Percentiles rank a stretch among this genome's conserved stretches.
phyloP scores from a whole-genome alignment of 1,140 invertebrate genomes.

The Heliconius himera region DNA sequence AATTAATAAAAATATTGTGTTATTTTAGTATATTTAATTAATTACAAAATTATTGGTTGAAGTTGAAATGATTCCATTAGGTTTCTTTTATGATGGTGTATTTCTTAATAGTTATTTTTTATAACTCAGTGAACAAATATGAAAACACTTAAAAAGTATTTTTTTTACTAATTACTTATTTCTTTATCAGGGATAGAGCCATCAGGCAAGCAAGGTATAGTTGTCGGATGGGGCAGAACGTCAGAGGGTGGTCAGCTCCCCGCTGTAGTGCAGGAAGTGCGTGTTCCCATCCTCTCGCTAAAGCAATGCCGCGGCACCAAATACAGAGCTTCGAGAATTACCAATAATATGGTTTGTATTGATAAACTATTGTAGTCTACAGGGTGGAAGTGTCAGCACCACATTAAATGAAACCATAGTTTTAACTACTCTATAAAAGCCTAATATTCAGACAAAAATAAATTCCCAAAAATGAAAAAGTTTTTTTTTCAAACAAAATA shows the following conservation, averaged over 20 bases:
- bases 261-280: slow-evolving; percentile 90
- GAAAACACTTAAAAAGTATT: background rate
- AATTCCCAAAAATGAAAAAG: too few relatives aligned
- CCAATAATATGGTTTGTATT: slow-evolving; percentile 86
- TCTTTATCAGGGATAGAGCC: slow-evolving; percentile 84
- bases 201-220: slow-evolving; percentile 87
- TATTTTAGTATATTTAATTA: too few relatives aligned
- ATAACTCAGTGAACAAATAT: background rate
- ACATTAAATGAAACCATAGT: too few relatives aligned
- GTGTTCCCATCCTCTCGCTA: slow-evolving; percentile 91
- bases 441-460: too few relatives aligned
- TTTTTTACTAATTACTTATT: background rate
- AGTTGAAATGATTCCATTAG: too few relatives aligned
- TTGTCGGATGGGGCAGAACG: slow-evolving; percentile 92
- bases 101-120: too few relatives aligned
- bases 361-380: background rate
- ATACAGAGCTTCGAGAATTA: slow-evolving; percentile 90
- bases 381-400: too few relatives aligned
- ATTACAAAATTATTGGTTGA: too few relatives aligned
- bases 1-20: too few relatives aligned
- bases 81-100: too few relatives aligned
- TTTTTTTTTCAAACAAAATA: too few relatives aligned
- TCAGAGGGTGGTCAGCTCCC: slow-evolving; percentile 91
- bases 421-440: too few relatives aligned
- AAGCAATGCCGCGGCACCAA: slow-evolving; percentile 90